Percentiles rank a stretch among this genome's conserved stretches.
phyloP scores from a whole-genome alignment of 2,113 vertebrate species.

The Pandion haliaetus region DNA sequence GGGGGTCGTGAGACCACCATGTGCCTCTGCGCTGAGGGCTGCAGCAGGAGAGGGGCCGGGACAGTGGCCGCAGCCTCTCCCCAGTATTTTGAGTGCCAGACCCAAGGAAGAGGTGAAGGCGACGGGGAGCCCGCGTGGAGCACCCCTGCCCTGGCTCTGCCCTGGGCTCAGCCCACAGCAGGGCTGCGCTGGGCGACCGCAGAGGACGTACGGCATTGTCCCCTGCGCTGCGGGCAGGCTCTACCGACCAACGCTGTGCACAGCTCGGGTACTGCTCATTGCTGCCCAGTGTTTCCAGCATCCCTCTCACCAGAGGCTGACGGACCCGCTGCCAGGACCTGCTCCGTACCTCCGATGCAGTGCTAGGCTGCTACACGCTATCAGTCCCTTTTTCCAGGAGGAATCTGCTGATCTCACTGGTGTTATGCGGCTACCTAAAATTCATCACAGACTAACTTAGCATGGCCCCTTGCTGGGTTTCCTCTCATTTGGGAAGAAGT shows the following conservation, averaged over 20 bases:
- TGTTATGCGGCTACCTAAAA: neutral
- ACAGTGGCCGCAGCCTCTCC: neutral
- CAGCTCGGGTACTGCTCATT: neutral
- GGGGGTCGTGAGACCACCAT: rapidly evolving
- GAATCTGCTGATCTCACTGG: neutral
- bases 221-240: neutral
- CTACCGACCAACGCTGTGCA: neutral
- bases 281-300: neutral
- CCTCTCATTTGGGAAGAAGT: neutral
- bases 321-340: neutral
- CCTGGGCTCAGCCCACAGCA: neutral
- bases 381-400: neutral
- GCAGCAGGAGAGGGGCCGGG: neutral
- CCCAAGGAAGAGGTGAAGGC: neutral
- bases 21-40: neutral
- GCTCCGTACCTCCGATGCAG: neutral
- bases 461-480: neutral
- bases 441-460: neutral
- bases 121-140: neutral
- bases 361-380: neutral
- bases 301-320: neutral
- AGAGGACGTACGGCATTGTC: too few species aligned
- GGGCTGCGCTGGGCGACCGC: neutral
- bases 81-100: neutral
- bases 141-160: neutral